Evolutionary conservation across 2,113 vertebrate species (phyloP).

Genomic region (rabbit (Oryctolagus cuniculus)): mOryCun1.1 NC_091441.1:60697001-60697500

Average conservation of each 20-base stretch:
- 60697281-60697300: not conserved
- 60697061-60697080: not conserved
- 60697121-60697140: too few relatives aligned
- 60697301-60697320: not conserved
- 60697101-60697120: not conserved
- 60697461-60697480: too few relatives aligned
- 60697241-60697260: not conserved
- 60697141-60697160: not conserved
- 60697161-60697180: not conserved
- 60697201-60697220: not conserved
- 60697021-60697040: not conserved
- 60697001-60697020: not conserved
- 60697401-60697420: too few relatives aligned
- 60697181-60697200: accelerated
- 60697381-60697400: not conserved
- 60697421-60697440: not conserved
- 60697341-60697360: not conserved
- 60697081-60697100: not conserved
- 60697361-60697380: constrained; percentile 36
- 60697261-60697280: not conserved
- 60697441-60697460: too few relatives aligned
- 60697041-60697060: not conserved
- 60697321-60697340: constrained; percentile 6
- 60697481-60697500: too few relatives aligned
- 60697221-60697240: not conserved